phyloP scores from a whole-genome alignment of 2,888 invertebrate genomes.

The Apodemia zela region DNA sequence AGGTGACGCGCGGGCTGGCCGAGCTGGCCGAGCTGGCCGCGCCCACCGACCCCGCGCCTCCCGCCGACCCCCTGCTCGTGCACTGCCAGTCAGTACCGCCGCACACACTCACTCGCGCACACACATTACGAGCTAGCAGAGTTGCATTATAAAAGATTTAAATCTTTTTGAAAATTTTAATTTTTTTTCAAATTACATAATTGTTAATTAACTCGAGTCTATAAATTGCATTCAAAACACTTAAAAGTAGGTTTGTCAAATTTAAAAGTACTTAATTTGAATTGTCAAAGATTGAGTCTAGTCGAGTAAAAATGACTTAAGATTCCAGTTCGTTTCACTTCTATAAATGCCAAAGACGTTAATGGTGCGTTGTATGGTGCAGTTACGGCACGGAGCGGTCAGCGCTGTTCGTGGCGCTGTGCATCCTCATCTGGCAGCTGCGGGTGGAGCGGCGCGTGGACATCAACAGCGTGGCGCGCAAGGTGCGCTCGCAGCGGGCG shows the following conservation, averaged over 20 bases:
- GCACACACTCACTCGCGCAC: neutral
- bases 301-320: no score
- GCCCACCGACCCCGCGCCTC: constrained; percentile 63
- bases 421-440: constrained; percentile 91
- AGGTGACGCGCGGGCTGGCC: constrained; percentile 91
- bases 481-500: constrained; percentile 91
- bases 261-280: no score
- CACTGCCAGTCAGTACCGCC: constrained; percentile 80
- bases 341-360: no score
- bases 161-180: no score
- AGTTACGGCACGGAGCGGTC: constrained; percentile 92
- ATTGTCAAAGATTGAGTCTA: no score
- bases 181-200: no score
- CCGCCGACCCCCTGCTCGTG: constrained; percentile 85
- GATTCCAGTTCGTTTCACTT: no score
- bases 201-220: no score
- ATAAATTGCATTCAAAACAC: no score
- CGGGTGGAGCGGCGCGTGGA: constrained; percentile 92
- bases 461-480: constrained; percentile 90
- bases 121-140: no score
- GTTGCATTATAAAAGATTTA: no score
- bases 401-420: constrained; percentile 93
- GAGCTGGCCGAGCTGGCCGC: constrained; percentile 90
- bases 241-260: no score
- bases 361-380: constrained; percentile 19